Base-by-base conservation (phyloP, 2,797 vertebrate species). In the Spinus olivaceus region DNA sequence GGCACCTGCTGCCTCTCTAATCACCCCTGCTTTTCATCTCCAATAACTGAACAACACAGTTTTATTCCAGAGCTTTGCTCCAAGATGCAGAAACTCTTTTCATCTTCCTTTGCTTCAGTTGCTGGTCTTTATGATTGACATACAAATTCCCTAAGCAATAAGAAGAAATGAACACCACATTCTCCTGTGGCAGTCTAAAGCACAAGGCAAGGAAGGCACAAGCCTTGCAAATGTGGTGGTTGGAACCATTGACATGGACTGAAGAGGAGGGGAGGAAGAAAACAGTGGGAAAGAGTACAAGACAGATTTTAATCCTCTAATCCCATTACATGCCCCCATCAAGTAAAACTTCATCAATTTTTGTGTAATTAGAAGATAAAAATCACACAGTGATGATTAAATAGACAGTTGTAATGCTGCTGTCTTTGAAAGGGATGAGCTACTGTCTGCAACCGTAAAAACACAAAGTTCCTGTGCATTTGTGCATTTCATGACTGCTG, bases 391-490 rank as follows among this genome's bases (percentile, higher is more conserved):
- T 21, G 37, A 61, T 37, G 28, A 73, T 35, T n/a, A 70, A 73
- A 33, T 1, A 86, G 53, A 64, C 76, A 85, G n/a, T 2, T n/a
- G 14, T 46, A 92, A 91, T 32, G 32, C 60, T 57, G 56, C 22
- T 73, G 64, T 60, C 30, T 94, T 91, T 89, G 56, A 71, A 87
- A 89, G 4, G 49, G 37, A 85, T 87, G 53, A 96, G 23, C 67
- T 89, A 71, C 79, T 74, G 79, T 81, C 92, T 91, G 72, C 57
- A 77, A 78, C 87, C 53, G 67, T 71, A 61, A 91, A 87, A 94
- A 83, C 72, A 94, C 1, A 1, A 81, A 64, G 56, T 57, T 87
- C 71, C 60, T 71, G 67, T 0, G 32, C 32, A 60, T 79, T 90
- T 81, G 61, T 74, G 56, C 41, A 56, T 74, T 81, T 66, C 22